Evolutionary conservation across 2,113 vertebrate species (phyloP).

Genomic region (Bubo bubo): DNA sequence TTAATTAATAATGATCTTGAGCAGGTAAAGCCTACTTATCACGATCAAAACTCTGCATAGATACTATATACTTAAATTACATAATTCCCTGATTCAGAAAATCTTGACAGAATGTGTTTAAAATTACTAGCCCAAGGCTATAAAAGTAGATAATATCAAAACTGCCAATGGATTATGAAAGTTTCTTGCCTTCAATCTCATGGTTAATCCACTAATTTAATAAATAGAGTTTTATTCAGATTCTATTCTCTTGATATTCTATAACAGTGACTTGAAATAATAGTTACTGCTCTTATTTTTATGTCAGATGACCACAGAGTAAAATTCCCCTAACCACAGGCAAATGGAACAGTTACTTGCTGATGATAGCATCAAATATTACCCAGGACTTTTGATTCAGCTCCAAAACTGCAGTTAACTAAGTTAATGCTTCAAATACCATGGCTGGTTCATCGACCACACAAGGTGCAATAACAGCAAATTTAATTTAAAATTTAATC

Average conservation of each 20-base stretch:
- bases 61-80: background rate
- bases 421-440: background rate
- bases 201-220: background rate
- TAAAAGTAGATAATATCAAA: background rate
- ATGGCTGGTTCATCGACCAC: background rate
- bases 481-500: background rate
- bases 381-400: background rate
- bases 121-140: background rate
- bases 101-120: background rate
- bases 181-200: background rate
- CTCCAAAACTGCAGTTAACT: background rate
- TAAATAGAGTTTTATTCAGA: background rate
- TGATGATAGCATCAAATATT: background rate
- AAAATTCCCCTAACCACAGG: background rate
- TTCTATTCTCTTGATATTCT: background rate
- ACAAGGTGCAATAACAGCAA: background rate
- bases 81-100: background rate
- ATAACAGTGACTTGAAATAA: background rate
- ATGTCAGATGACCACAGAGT: background rate
- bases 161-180: background rate
- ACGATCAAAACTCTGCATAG: background rate
- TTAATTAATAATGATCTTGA: background rate
- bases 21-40: background rate
- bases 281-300: background rate
- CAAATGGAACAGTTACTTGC: background rate